These are phyloP conservation scores for Trimorus sp. DNA, from an alignment of 2,888 invertebrate genomes.

Conservation along the genomic window DNA sequence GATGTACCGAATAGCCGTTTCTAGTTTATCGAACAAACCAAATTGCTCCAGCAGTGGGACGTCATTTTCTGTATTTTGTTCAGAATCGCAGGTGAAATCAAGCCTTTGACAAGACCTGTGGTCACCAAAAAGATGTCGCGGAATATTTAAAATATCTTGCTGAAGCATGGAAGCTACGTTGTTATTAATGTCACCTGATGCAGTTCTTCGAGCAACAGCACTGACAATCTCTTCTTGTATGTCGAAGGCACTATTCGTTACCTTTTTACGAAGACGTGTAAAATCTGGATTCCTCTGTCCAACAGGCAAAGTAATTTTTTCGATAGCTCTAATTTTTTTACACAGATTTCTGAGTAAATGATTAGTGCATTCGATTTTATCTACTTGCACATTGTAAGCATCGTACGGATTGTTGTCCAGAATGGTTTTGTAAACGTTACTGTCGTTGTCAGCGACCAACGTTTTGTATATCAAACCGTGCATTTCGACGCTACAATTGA, in stretches of 20 bases:
- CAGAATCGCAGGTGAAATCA: constrained; percentile 6
- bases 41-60: constrained; percentile 11
- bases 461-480: constrained; percentile 43
- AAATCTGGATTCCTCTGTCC: constrained; percentile 24
- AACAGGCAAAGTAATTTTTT: not conserved
- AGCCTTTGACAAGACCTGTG: constrained; percentile 19
- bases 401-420: not conserved
- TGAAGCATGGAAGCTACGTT: constrained; percentile 9
- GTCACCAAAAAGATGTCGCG: constrained; percentile 31
- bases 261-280: constrained; percentile 15
- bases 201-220: constrained; percentile 16
- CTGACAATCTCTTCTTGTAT: constrained; percentile 33
- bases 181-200: constrained; percentile 9
- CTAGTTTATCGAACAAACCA: constrained; percentile 5
- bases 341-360: constrained; percentile 24
- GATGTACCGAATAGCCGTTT: constrained; percentile 11
- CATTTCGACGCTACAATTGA: constrained; percentile 37
- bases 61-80: not conserved
- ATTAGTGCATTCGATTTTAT: constrained; percentile 43
- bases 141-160: constrained; percentile 30
- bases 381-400: constrained; percentile 19
- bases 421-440: constrained; percentile 24
- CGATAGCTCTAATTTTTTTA: constrained; percentile 12
- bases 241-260: not conserved
- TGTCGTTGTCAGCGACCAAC: constrained; percentile 26